A percentile compares a stretch with the other conserved stretches of the same genome.
Conservation (phyloP, 2,113 vertebrate genomes). For the Struthio camelus region DNA sequence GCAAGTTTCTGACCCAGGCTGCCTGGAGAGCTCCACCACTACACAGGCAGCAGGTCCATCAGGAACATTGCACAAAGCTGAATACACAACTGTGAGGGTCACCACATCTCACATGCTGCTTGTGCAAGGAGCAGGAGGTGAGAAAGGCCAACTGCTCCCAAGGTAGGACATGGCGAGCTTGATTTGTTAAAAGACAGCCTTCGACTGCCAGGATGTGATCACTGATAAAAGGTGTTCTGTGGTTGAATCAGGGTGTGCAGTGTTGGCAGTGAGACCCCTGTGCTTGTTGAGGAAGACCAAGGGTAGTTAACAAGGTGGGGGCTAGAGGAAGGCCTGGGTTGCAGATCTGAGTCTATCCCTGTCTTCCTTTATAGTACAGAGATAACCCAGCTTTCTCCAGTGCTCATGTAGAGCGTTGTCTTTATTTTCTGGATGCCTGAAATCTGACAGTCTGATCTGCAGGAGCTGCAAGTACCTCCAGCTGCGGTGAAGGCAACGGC, state of each 20-base stretch:
- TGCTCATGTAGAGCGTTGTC: neutral
- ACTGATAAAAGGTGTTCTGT: neutral
- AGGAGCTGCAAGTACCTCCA: neutral
- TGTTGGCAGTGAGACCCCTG: neutral
- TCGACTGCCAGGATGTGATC: neutral
- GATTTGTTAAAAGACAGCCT: neutral
- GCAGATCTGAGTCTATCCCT: neutral
- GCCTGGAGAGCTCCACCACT: neutral
- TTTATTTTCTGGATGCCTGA: neutral
- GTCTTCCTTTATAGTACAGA: neutral
- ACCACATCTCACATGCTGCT: rapidly evolving
- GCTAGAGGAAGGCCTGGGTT: neutral
- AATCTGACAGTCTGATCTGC: neutral
- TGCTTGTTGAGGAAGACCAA: neutral
- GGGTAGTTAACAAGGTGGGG: neutral
- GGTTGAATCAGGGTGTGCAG: neutral
- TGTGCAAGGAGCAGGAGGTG: neutral
- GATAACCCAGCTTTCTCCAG: neutral
- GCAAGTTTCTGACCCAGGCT: neutral
- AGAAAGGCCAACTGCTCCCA: neutral
- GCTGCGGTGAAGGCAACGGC: neutral
- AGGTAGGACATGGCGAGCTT: neutral
- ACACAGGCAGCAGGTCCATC: neutral
- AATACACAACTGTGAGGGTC: rapidly evolving
- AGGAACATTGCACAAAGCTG: rapidly evolving